Percentiles rank a stretch among this genome's conserved stretches.
phyloP scores from a whole-genome alignment of 1,140 invertebrate species.

The Hetaerina americana region DNA sequence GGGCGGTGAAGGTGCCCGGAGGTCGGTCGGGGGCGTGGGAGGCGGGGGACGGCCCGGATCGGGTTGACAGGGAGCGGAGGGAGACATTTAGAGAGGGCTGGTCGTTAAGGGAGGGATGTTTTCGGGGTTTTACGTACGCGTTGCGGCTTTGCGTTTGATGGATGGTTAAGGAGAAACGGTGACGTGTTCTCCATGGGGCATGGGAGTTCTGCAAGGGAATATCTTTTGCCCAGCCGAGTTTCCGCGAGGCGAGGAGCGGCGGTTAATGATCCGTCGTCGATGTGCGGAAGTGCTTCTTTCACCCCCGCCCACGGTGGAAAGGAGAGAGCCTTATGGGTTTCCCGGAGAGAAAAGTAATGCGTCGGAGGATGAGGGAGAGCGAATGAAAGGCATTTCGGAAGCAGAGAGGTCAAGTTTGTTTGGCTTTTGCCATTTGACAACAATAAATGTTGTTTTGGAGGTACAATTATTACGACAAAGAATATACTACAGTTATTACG shows the following conservation, averaged over 20 bases:
- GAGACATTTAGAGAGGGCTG: too few species aligned
- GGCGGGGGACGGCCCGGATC: neutral
- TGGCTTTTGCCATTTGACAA: too few species aligned
- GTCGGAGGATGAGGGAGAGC: neutral
- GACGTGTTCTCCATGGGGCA: neutral
- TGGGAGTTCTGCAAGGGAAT: too few species aligned
- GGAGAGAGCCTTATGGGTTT: neutral
- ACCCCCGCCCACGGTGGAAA: too few species aligned
- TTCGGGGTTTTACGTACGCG: neutral
- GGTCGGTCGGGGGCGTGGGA: neutral
- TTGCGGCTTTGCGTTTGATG: neutral
- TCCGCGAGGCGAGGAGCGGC: too few species aligned
- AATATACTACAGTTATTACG: too few species aligned
- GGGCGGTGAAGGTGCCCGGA: neutral
- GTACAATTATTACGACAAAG: too few species aligned
- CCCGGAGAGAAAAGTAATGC: neutral
- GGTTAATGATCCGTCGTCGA: neutral
- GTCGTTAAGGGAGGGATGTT: neutral
- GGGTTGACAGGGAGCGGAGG: too few species aligned
- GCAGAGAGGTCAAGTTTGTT: too few species aligned
- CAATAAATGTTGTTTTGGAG: too few species aligned
- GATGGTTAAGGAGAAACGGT: neutral
- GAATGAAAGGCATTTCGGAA: too few species aligned
- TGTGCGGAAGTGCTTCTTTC: neutral
- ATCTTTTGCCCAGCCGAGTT: too few species aligned